Evolutionary conservation across 2,888 invertebrate species (phyloP), one percentile per base, ranked within the genome.

Genomic region (Macroteleia sp.): DNA sequence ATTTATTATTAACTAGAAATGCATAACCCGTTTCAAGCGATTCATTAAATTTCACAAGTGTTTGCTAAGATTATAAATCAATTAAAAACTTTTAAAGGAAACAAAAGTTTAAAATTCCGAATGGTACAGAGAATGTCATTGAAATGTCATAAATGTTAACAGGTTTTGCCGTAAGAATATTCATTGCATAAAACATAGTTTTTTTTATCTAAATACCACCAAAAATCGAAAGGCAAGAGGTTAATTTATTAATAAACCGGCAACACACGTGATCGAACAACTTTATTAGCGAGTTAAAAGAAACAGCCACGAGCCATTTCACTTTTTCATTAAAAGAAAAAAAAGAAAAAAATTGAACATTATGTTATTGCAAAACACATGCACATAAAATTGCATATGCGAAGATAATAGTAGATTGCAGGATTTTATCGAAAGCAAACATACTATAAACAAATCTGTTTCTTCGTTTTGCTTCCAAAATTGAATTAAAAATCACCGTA

Each of bases 101-200:
- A 48, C 28, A 20, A 19, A 41, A 59, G 20, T 16, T 52, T 34
- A 19, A 42, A 61, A 34, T 50, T 19, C 16, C 39, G 14, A 64
- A 36, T 34, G 42, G 30, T 64, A 42, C 42, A 36, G 42, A 44
- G 54, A 67, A 44, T 67, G 54, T 22, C 74, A 67, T 61, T 54
- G 39, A 44, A 61, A 39, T 39, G 41, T 39, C 48, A 41, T 75
- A 61, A 66, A 67, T 54, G 48, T 61, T 59, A 75, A 67, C 66
- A 61, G 54, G 74, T 75, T 67, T 67, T 22, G 28, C 41, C 44
- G 59, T 22, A 30, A 19, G n/a, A n/a, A n/a, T 6, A 56, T 19
- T 34, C 46, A 30, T 50, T 56, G 46, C 69, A 46, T 70, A 61
- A 61, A 61, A 30, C 28, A 36, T 14, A 25, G 44, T 48, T 61